A percentile compares a stretch with the other conserved stretches of the same genome.
Conservation (phyloP, 2,797 vertebrate genomes). For the Pseudochromis fuscus region DNA sequence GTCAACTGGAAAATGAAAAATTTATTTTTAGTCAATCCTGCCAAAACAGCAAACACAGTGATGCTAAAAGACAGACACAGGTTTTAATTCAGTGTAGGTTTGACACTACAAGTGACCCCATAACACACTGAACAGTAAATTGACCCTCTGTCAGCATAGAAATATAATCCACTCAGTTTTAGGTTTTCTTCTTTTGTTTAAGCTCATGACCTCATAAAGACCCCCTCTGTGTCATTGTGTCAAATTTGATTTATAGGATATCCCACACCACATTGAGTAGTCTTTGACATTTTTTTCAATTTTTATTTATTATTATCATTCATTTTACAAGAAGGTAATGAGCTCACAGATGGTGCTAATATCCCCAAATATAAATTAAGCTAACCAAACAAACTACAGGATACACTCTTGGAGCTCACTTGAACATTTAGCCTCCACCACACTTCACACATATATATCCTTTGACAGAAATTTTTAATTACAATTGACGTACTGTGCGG, state of each 20-base stretch:
- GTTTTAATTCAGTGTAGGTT: not conserved
- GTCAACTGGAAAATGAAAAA: too few relatives aligned
- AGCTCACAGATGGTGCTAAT: not conserved
- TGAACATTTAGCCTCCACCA: slow-evolving; percentile 12
- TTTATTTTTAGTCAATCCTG: too few relatives aligned
- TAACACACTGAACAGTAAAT: not conserved
- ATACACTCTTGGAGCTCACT: not conserved
- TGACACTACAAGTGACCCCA: not conserved
- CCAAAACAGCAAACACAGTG: not conserved
- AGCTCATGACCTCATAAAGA: not conserved
- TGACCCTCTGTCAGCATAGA: not conserved
- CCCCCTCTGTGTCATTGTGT: not conserved
- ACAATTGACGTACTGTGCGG: slow-evolving; percentile 56
- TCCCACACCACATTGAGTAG: too few relatives aligned
- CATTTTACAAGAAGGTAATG: not conserved
- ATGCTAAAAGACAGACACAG: not conserved
- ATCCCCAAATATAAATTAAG: not conserved
- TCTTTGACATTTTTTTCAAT: not conserved
- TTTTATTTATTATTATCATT: too few relatives aligned
- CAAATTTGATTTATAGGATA: not conserved
- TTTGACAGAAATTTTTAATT: slow-evolving; percentile 63
- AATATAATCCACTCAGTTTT: not conserved
- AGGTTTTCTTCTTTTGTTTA: not conserved
- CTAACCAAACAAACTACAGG: not conserved
- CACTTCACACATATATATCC: slow-evolving; percentile 29